A percentile compares a stretch with the other conserved stretches of the same genome.
phyloP scores from a whole-genome alignment of 2,113 vertebrate species.

The Nycticebus coucang region DNA sequence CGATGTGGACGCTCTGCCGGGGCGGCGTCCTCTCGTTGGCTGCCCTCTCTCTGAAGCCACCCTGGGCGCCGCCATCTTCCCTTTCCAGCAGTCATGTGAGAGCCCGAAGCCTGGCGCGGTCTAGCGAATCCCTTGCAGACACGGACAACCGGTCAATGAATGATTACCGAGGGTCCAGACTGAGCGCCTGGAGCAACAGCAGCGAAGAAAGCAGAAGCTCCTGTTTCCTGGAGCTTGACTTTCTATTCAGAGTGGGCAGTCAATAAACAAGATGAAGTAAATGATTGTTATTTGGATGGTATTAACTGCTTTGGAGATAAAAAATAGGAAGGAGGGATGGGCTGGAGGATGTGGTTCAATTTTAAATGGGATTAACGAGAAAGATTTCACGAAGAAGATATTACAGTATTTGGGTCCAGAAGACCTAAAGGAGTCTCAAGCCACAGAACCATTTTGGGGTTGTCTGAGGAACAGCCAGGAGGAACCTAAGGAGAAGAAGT shows the following conservation, averaged over 20 bases:
- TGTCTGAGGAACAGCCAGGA: background rate
- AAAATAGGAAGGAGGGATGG: background rate
- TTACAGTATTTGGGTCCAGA: background rate
- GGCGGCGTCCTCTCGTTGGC: conserved; percentile 30
- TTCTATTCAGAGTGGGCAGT: background rate
- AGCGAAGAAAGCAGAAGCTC: background rate
- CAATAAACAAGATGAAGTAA: background rate
- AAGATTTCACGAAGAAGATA: conserved; percentile 6
- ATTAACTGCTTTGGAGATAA: background rate
- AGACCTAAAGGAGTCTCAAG: background rate
- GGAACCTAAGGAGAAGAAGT: background rate
- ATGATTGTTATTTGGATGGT: background rate
- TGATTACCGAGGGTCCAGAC: accelerated
- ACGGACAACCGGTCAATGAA: too few species aligned
- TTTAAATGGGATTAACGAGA: background rate
- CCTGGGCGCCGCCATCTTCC: conserved; percentile 54
- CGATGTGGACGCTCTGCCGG: conserved; percentile 1
- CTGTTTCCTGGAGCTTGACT: background rate
- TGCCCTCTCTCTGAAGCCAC: conserved; percentile 21
- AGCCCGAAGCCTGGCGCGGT: accelerated
- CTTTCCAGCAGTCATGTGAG: background rate
- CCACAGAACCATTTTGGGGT: background rate
- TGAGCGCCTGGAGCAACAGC: too few species aligned
- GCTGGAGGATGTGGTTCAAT: background rate
- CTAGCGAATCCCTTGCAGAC: accelerated